These are phyloP conservation scores for Hippocampus guttulatus DNA, from an alignment of 2,113 vertebrate species.

Conservation along the genomic window DNA sequence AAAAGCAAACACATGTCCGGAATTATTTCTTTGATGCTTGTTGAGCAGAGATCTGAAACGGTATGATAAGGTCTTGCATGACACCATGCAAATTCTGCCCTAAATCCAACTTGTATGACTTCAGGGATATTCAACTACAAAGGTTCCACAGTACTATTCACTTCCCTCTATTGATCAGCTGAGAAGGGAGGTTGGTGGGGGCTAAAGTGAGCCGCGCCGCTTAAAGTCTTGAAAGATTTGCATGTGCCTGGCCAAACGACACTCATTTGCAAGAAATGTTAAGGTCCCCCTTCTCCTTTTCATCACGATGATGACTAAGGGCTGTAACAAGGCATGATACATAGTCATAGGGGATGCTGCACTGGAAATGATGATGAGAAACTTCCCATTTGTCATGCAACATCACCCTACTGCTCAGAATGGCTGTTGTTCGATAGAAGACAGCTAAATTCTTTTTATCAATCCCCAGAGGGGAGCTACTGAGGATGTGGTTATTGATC, in stretches of 20 bases:
- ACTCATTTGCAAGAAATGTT: constrained; percentile 60
- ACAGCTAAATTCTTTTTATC: not conserved
- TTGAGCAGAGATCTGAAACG: not conserved
- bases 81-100: not conserved
- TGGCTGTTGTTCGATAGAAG: constrained; percentile 16
- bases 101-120: not conserved
- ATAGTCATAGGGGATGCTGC: constrained; percentile 50
- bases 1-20: not conserved
- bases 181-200: not conserved
- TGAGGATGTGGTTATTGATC: not conserved
- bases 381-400: constrained; percentile 47
- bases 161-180: constrained; percentile 32
- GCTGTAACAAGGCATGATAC: constrained; percentile 58
- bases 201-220: constrained; percentile 10
- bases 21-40: not conserved
- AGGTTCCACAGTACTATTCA: constrained; percentile 34
- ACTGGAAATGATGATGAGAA: constrained; percentile 30
- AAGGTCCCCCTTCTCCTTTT: constrained; percentile 20
- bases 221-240: constrained; percentile 45
- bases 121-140: not conserved
- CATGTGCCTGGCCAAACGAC: constrained; percentile 36
- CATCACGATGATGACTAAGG: constrained; percentile 61
- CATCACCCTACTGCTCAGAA: constrained; percentile 23
- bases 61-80: not conserved
- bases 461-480: not conserved